Conservation (phyloP, 2,113 vertebrate genomes). For the Mionectes macconnelli region DNA sequence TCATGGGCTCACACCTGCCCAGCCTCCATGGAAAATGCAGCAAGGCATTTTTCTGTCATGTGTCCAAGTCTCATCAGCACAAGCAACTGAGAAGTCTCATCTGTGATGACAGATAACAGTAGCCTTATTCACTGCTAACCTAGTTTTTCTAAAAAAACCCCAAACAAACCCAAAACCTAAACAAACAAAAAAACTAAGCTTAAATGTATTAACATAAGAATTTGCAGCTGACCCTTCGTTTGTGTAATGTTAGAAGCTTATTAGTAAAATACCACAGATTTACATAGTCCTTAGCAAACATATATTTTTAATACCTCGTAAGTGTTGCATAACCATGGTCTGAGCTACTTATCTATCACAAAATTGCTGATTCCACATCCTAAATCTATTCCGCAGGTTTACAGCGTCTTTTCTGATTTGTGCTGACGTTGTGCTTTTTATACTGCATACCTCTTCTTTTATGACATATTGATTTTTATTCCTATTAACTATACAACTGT, state of each 20-base stretch:
- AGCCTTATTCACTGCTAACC: not conserved
- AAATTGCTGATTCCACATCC: not conserved
- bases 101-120: not conserved
- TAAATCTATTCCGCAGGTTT: not conserved
- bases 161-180: no score
- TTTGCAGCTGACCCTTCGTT: not conserved
- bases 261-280: not conserved
- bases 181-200: not conserved
- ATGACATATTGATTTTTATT: conserved; percentile 56
- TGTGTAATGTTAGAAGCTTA: not conserved
- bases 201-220: not conserved
- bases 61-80: not conserved
- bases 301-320: not conserved
- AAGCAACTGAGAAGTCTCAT: not conserved
- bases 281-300: fast-evolving
- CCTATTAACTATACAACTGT: not conserved
- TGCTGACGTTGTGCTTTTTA: not conserved
- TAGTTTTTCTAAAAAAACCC: not conserved
- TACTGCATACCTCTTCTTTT: not conserved
- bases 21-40: not conserved
- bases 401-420: not conserved
- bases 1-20: not conserved
- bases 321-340: not conserved
- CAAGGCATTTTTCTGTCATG: not conserved
- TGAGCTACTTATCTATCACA: not conserved